Percentiles rank a stretch among this genome's conserved stretches.
phyloP scores from a whole-genome alignment of 2,888 invertebrate species.

The Acrobasis suavella region DNA sequence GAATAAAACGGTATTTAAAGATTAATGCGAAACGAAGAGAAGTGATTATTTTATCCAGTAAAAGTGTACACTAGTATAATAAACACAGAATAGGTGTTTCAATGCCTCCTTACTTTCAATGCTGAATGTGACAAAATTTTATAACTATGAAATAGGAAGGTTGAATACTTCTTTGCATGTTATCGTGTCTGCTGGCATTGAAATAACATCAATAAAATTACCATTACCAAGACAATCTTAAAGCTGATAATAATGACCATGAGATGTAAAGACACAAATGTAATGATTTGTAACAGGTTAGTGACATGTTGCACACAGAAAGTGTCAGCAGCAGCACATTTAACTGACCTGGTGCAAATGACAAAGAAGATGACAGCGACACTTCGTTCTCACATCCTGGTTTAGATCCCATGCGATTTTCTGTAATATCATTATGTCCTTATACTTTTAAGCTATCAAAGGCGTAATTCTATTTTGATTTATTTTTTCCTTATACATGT shows the following conservation, averaged over 20 bases:
- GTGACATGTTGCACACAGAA: constrained; percentile 79
- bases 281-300: constrained; percentile 63
- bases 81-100: neutral
- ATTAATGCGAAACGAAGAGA: neutral
- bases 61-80: neutral
- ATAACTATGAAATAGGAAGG: neutral
- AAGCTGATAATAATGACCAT: constrained; percentile 47
- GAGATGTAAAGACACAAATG: constrained; percentile 47
- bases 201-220: neutral
- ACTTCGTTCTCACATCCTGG: constrained; percentile 79
- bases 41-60: neutral
- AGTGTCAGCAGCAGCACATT: constrained; percentile 75
- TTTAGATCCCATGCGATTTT: constrained; percentile 80
- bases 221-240: constrained; percentile 23
- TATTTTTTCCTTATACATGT: neutral
- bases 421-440: constrained; percentile 76
- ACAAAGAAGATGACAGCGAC: constrained; percentile 79
- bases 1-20: neutral
- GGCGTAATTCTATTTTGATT: neutral
- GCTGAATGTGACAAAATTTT: neutral
- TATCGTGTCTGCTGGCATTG: neutral
- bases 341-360: constrained; percentile 81
- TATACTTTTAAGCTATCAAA: constrained; percentile 45
- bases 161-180: neutral
- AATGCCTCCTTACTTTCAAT: neutral